Percentiles rank a stretch among this genome's conserved stretches.
phyloP scores from a whole-genome alignment of 2,888 invertebrate genomes.

The Megaustenia siamemsis region DNA sequence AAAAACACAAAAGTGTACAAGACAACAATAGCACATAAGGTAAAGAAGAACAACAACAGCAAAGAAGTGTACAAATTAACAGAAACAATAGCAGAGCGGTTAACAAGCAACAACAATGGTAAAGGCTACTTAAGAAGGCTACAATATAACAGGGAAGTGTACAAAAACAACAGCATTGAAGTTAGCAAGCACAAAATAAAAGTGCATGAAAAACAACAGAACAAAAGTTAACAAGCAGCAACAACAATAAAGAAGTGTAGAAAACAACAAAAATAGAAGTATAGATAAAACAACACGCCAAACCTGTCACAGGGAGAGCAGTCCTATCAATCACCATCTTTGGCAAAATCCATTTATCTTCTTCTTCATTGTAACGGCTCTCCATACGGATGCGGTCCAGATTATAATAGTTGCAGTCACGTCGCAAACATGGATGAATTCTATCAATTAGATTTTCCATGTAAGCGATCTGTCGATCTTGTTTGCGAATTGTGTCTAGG shows the following conservation, averaged over 20 bases:
- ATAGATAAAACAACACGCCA: slow-evolving; percentile 43
- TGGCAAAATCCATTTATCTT: slow-evolving; percentile 86
- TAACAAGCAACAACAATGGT: too few species aligned
- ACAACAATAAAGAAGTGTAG: not conserved
- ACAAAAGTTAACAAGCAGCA: too few species aligned
- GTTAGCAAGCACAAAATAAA: not conserved
- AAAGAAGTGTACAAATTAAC: too few species aligned
- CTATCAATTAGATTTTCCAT: slow-evolving; percentile 81
- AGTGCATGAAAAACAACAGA: not conserved
- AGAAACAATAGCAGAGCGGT: too few species aligned
- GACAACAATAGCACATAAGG: too few species aligned
- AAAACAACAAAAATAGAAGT: not conserved
- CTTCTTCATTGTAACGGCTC: slow-evolving; percentile 88
- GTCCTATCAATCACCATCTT: slow-evolving; percentile 85
- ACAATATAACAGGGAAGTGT: too few species aligned
- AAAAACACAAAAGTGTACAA: too few species aligned
- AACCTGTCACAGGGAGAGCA: slow-evolving; percentile 84
- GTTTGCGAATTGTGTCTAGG: slow-evolving; percentile 88
- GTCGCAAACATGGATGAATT: slow-evolving; percentile 85
- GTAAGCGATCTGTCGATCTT: slow-evolving; percentile 86
- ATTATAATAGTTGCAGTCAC: slow-evolving; percentile 88
- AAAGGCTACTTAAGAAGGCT: too few species aligned
- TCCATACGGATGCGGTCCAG: slow-evolving; percentile 85
- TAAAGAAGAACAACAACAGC: too few species aligned
- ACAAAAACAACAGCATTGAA: not conserved